phyloP scores from a whole-genome alignment of 2,113 vertebrate species.

The Anguilla rostrata region DNA sequence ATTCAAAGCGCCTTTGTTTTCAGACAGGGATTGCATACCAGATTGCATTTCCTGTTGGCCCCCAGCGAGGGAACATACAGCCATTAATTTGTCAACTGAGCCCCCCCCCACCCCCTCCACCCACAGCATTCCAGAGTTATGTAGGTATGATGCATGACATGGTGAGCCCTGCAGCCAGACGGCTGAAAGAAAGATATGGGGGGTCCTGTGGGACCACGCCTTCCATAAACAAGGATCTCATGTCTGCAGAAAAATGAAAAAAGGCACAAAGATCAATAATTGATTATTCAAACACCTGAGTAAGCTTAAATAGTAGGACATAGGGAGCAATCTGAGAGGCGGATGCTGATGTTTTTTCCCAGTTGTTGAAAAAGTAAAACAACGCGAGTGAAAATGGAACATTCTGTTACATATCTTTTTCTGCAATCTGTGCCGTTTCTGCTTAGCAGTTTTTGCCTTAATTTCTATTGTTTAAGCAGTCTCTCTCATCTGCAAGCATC shows the following conservation, averaged over 20 bases:
- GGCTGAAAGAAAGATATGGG: background rate
- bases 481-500: background rate
- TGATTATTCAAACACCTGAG: background rate
- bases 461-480: background rate
- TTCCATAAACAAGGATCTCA: background rate
- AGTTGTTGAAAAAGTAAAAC: background rate
- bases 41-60: background rate
- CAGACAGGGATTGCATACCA: background rate
- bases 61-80: background rate
- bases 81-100: background rate
- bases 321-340: background rate
- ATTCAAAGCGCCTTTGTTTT: background rate
- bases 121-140: background rate
- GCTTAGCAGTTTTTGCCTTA: background rate
- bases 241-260: background rate
- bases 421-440: background rate
- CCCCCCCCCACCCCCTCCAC: background rate
- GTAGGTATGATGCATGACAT: background rate
- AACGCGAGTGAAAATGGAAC: background rate
- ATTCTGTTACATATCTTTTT: background rate
- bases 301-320: background rate
- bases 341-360: background rate
- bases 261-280: background rate
- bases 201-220: background rate
- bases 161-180: background rate